Conservation (phyloP, 2,797 vertebrate species). For the Pseudochirops cupreus region DNA sequence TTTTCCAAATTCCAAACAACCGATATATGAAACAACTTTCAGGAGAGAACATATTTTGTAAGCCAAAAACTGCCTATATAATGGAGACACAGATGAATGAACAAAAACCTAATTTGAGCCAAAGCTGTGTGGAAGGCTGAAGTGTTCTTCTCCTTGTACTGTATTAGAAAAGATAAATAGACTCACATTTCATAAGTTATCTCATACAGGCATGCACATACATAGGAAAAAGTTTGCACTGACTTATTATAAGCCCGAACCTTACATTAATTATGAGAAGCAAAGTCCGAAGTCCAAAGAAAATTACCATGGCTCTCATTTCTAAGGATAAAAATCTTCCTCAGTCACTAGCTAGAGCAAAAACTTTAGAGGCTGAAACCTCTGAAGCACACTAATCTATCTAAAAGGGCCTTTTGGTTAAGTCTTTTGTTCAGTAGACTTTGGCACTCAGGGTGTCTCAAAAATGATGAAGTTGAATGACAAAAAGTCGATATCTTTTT, state of each 20-base stretch:
- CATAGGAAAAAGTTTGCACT: not conserved
- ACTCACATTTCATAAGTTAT: not conserved
- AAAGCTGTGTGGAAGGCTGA: not conserved
- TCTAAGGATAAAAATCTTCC: not conserved
- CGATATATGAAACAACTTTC: not conserved
- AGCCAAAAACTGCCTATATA: not conserved
- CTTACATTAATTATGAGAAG: not conserved
- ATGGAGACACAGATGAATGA: conserved; percentile 1
- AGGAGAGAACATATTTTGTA: not conserved
- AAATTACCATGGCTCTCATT: not conserved
- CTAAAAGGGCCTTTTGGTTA: fast-evolving
- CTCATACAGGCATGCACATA: not conserved
- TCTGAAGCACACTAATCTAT: not conserved
- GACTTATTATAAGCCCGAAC: not conserved
- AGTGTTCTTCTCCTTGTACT: not conserved
- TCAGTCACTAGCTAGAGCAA: not conserved
- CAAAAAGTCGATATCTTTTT: conserved; percentile 31
- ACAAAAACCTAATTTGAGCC: conserved; percentile 1
- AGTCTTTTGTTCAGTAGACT: not conserved
- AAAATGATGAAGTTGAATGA: conserved; percentile 10
- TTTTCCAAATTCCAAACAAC: not conserved
- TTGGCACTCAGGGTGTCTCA: not conserved
- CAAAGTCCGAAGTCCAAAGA: too few species aligned
- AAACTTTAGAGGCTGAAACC: not conserved
- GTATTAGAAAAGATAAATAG: not conserved